Percentiles rank a stretch among this genome's conserved stretches.
phyloP scores from a whole-genome alignment of 2,888 invertebrate species.

The Rhagophthalmus giganteus region DNA sequence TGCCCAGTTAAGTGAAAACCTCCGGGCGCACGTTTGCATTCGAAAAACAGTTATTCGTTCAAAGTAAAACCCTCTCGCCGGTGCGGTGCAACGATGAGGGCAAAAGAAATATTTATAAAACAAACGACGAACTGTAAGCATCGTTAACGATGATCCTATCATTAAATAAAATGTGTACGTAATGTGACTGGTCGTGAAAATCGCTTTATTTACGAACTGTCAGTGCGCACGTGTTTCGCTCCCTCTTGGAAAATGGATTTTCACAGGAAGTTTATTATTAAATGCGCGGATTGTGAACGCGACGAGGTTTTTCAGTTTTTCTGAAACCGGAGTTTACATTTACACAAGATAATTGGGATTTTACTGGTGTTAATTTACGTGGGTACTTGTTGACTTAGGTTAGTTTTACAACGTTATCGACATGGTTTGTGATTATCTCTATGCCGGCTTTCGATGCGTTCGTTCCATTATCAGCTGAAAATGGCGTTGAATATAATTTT shows the following conservation, averaged over 20 bases:
- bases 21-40: too few species aligned
- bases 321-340: conserved; percentile 1
- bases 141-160: too few species aligned
- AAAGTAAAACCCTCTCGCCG: background rate
- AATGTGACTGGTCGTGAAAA: too few species aligned
- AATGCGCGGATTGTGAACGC: conserved; percentile 46
- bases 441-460: too few species aligned
- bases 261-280: conserved; percentile 45
- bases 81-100: background rate
- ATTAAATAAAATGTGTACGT: too few species aligned
- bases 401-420: conserved; percentile 6
- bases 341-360: background rate
- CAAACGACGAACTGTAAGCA: too few species aligned
- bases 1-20: too few species aligned
- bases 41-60: background rate
- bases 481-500: too few species aligned
- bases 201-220: conserved; percentile 29
- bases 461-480: too few species aligned
- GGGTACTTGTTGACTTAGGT: conserved; percentile 7
- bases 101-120: conserved; percentile 4
- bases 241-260: conserved; percentile 44
- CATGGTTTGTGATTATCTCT: conserved; percentile 10
- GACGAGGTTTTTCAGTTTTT: conserved; percentile 28
- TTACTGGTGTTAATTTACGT: conserved; percentile 2
- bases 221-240: conserved; percentile 30